These are phyloP conservation scores for Montipora cactus DNA, from an alignment of 64 coral and sea anemone species.

Conservation along the genomic window DNA sequence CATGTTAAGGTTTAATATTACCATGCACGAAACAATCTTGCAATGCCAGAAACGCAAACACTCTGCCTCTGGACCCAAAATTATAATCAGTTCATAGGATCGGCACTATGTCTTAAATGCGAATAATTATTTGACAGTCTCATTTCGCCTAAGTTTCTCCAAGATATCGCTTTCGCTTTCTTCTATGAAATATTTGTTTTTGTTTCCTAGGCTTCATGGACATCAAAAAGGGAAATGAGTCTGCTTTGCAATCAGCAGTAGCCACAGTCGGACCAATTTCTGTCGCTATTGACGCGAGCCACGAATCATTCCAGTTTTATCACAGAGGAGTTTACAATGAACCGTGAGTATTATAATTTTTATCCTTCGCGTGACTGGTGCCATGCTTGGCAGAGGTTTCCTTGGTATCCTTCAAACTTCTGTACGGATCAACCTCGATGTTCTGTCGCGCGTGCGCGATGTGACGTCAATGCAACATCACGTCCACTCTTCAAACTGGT, in stretches of 20 bases:
- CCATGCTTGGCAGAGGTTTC: too few species aligned
- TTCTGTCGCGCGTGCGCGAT: too few species aligned
- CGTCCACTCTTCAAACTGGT: too few species aligned
- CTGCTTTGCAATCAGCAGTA: constrained; percentile 51
- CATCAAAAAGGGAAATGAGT: constrained; percentile 41
- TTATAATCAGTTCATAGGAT: too few species aligned
- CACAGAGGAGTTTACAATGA: constrained; percentile 71
- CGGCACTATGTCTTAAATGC: too few species aligned
- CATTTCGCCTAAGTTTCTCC: too few species aligned
- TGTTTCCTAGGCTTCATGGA: constrained; percentile 47
- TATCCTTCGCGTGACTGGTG: background rate
- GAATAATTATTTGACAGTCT: too few species aligned
- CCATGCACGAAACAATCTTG: background rate
- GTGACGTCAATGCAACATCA: too few species aligned
- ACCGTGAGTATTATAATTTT: constrained; percentile 5
- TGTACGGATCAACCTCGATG: too few species aligned
- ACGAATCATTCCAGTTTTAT: constrained; percentile 77
- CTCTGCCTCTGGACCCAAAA: too few species aligned
- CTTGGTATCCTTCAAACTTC: too few species aligned
- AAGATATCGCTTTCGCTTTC: background rate
- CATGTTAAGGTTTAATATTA: background rate
- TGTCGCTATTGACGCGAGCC: constrained; percentile 75
- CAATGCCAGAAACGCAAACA: background rate
- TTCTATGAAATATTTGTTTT: background rate
- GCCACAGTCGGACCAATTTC: constrained; percentile 83